Percentiles rank a stretch among this genome's conserved stretches.
phyloP scores from a whole-genome alignment of 2,797 vertebrate species.

The Microctenopoma stevenorrisi region DNA sequence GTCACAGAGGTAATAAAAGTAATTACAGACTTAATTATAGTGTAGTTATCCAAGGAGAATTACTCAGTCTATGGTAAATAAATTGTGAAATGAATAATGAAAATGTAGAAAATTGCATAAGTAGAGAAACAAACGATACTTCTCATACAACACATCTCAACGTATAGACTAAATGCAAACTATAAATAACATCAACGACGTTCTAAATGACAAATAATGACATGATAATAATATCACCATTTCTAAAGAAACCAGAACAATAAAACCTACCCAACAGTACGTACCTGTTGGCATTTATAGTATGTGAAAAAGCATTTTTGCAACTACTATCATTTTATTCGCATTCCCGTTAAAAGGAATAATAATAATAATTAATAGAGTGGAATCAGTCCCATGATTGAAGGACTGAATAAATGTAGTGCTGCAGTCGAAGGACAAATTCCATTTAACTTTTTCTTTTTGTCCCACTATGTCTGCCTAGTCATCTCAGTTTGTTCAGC shows the following conservation, averaged over 20 bases:
- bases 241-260: too few relatives aligned
- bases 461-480: not conserved
- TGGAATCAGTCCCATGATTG: not conserved
- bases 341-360: not conserved
- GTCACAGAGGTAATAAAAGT: conserved; percentile 4
- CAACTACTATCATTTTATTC: not conserved
- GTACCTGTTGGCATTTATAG: not conserved
- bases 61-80: not conserved
- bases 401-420: conserved; percentile 3
- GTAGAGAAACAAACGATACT: not conserved
- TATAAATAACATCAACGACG: not conserved
- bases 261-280: not conserved
- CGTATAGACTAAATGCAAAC: not conserved
- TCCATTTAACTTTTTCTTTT: too few relatives aligned
- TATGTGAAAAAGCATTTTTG: not conserved
- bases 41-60: not conserved
- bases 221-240: too few relatives aligned
- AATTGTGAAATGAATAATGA: not conserved
- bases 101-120: not conserved
- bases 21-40: conserved; percentile 20
- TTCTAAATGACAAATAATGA: not conserved
- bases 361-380: not conserved
- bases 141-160: not conserved
- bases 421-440: not conserved
- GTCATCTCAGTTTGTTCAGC: not conserved